phyloP scores from a whole-genome alignment of 2,888 invertebrate species.

The Lysandra bellargus region DNA sequence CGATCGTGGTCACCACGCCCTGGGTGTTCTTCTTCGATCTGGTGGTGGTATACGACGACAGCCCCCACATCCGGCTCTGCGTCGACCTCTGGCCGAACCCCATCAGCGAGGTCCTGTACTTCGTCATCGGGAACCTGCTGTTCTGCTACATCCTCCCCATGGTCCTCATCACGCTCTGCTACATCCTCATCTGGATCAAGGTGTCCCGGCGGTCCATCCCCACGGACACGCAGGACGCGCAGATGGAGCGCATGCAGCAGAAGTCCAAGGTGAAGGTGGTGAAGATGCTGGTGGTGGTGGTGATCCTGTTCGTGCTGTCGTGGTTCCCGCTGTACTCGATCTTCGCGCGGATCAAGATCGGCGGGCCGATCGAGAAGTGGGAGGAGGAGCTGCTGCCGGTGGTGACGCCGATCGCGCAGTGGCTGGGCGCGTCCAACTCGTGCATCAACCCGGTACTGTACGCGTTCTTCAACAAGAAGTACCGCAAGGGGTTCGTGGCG shows the following conservation, averaged over 20 bases:
- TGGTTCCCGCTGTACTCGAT: slow-evolving; percentile 96
- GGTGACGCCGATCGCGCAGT: slow-evolving; percentile 93
- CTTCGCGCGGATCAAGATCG: slow-evolving; percentile 92
- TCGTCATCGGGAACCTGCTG: slow-evolving; percentile 92
- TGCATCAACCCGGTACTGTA: slow-evolving; percentile 97
- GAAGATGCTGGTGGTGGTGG: slow-evolving; percentile 96
- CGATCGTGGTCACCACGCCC: slow-evolving; percentile 91
- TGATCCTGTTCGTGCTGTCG: slow-evolving; percentile 94
- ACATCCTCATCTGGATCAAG: slow-evolving; percentile 94
- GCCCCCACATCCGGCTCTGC: slow-evolving; percentile 88
- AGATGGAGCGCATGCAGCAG: slow-evolving; percentile 95
- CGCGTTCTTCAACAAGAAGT: slow-evolving; percentile 97
- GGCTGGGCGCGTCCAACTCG: slow-evolving; percentile 96
- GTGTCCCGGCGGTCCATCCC: slow-evolving; percentile 94
- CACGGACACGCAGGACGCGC: slow-evolving; percentile 93
- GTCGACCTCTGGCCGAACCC: slow-evolving; percentile 93
- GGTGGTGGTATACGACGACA: slow-evolving; percentile 86
- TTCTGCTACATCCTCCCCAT: slow-evolving; percentile 95
- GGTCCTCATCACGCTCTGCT: slow-evolving; percentile 94
- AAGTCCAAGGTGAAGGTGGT: slow-evolving; percentile 97
- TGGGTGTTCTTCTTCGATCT: slow-evolving; percentile 95
- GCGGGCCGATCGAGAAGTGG: slow-evolving; percentile 86
- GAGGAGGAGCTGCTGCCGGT: slow-evolving; percentile 90
- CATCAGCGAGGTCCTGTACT: slow-evolving; percentile 90
- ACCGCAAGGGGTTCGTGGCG: slow-evolving; percentile 92